Evolutionary conservation across 1,140 invertebrate species (phyloP).

Genomic region (Ceratoteleas bidentatus): DNA sequence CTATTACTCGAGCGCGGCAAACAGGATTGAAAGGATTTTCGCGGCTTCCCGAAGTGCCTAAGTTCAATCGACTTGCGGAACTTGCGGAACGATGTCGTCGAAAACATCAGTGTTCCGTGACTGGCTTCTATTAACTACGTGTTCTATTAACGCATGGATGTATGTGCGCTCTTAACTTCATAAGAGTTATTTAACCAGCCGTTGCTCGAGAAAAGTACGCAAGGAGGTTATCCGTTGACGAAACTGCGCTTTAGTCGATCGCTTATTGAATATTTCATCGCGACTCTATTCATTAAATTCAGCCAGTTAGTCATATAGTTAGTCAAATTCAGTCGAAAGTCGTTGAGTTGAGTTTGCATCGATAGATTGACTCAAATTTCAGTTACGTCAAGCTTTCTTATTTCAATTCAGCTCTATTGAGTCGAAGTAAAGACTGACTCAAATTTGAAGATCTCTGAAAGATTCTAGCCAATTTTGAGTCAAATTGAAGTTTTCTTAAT

Average conservation of each 20-base stretch:
- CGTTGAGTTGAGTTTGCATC: too few relatives aligned
- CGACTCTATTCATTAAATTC: too few relatives aligned
- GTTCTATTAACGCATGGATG: constrained; percentile 65
- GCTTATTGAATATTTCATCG: constrained; percentile 21
- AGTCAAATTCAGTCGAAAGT: too few relatives aligned
- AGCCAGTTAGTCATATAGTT: too few relatives aligned
- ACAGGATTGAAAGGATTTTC: constrained; percentile 69
- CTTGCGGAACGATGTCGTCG: constrained; percentile 65
- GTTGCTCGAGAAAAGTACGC: constrained; percentile 26
- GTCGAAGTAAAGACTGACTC: too few relatives aligned
- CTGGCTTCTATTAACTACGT: constrained; percentile 67
- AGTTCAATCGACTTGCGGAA: constrained; percentile 67
- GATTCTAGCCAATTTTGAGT: too few relatives aligned
- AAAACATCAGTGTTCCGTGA: constrained; percentile 67
- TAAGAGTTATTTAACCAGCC: constrained; percentile 51
- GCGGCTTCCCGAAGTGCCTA: constrained; percentile 66
- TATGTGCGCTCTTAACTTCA: constrained; percentile 47
- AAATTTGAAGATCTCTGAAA: too few relatives aligned
- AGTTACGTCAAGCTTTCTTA: too few relatives aligned
- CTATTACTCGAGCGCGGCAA: constrained; percentile 62
- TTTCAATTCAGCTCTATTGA: too few relatives aligned
- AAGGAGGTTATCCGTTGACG: constrained; percentile 1
- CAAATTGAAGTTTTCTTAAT: too few relatives aligned
- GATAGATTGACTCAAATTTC: too few relatives aligned
- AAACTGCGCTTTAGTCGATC: constrained; percentile 1